Percentiles rank a stretch among this genome's conserved stretches.
phyloP scores from a whole-genome alignment of 2,113 vertebrate genomes.

The Scytalopus superciliaris region DNA sequence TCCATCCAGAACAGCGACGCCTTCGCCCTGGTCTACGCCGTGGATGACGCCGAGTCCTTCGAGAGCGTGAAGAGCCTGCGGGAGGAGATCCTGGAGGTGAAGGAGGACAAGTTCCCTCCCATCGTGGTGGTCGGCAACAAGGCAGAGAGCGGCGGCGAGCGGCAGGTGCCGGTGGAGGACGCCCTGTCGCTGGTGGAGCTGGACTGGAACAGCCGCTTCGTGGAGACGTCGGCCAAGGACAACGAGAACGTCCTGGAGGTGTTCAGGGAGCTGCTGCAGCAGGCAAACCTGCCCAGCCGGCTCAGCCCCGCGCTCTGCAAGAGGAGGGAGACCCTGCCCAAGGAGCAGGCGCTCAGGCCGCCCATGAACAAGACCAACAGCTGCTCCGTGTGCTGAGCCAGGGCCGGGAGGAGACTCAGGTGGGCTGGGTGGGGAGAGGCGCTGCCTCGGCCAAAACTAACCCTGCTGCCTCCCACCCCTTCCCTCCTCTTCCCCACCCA shows the following conservation, averaged over 20 bases:
- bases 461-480: background rate
- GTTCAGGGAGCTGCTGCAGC: constrained; percentile 87
- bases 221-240: constrained; percentile 89
- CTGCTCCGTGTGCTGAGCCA: constrained; percentile 81
- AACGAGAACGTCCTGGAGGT: constrained; percentile 87
- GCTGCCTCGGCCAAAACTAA: background rate
- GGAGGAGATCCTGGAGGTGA: constrained; percentile 90
- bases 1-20: constrained; percentile 90
- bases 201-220: constrained; percentile 89
- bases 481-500: background rate
- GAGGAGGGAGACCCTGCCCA: constrained; percentile 88
- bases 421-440: constrained; percentile 3
- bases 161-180: constrained; percentile 77
- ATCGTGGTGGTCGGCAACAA: constrained; percentile 92
- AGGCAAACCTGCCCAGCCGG: constrained; percentile 81
- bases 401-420: background rate
- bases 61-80: constrained; percentile 83
- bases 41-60: constrained; percentile 86
- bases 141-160: constrained; percentile 71
- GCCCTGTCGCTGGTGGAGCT: constrained; percentile 84
- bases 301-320: constrained; percentile 83
- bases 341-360: constrained; percentile 75
- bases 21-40: constrained; percentile 87
- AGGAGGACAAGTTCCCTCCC: constrained; percentile 85
- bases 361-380: constrained; percentile 96